These are phyloP conservation scores for Dryoscopus gambensis DNA, from an alignment of 2,113 vertebrate genomes.

Conservation along the genomic window DNA sequence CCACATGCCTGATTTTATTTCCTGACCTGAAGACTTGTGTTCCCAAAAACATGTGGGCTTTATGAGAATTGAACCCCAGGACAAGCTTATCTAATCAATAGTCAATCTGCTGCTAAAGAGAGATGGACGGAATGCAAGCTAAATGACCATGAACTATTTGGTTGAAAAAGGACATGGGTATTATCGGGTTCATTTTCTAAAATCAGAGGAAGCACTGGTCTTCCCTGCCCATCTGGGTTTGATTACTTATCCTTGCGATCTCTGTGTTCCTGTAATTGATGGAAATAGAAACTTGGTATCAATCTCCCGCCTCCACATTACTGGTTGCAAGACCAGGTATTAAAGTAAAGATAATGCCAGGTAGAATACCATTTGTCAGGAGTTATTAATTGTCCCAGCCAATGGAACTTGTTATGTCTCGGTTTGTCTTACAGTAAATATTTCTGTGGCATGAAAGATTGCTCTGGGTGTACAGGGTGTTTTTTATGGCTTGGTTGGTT, in stretches of 20 bases:
- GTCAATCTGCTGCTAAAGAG: not conserved
- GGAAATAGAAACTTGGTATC: not conserved
- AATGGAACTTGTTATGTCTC: not conserved
- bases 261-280: not conserved
- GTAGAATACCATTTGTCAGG: not conserved
- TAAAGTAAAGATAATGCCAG: not conserved
- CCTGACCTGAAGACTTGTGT: not conserved
- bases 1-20: not conserved
- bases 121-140: not conserved
- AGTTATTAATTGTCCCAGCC: not conserved
- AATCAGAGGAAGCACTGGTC: not conserved
- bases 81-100: conserved; percentile 2
- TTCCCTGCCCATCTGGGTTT: not conserved
- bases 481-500: not conserved
- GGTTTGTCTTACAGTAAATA: not conserved
- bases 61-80: not conserved
- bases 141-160: not conserved
- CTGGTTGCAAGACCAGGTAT: not conserved
- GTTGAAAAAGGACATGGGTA: not conserved
- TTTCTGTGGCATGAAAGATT: not conserved
- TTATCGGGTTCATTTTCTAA: conserved; percentile 29
- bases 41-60: not conserved
- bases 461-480: not conserved
- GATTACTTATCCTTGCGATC: not conserved
- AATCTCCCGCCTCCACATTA: not conserved